These are phyloP conservation scores for Chloroclysta siterata DNA, from an alignment of 2,888 invertebrate species.

Conservation along the genomic window DNA sequence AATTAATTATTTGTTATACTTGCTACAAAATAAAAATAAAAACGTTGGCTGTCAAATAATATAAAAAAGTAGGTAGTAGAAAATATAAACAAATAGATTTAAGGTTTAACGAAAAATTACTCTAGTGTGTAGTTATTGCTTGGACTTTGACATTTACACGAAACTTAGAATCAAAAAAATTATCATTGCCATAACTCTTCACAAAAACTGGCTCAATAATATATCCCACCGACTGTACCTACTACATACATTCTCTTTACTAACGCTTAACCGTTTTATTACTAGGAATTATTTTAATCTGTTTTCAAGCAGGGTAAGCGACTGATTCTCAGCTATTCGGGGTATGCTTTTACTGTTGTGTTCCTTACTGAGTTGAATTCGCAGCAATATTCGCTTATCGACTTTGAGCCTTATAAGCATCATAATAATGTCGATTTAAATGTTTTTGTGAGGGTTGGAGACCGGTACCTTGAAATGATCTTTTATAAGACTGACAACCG, in stretches of 20 bases:
- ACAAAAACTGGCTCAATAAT: background rate
- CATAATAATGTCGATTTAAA: slow-evolving; percentile 1
- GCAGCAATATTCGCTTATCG: slow-evolving; percentile 7
- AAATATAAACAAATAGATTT: too few relatives aligned
- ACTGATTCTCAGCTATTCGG: slow-evolving; percentile 42
- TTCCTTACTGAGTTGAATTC: slow-evolving; percentile 12
- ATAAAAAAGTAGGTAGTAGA: too few relatives aligned
- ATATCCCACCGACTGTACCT: slow-evolving; percentile 31
- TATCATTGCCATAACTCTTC: background rate
- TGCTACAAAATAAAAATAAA: too few relatives aligned
- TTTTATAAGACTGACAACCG: too few relatives aligned
- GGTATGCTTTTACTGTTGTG: slow-evolving; percentile 29
- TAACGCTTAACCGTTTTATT: slow-evolving; percentile 53
- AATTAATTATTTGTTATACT: too few relatives aligned
- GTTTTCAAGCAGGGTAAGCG: slow-evolving; percentile 43
- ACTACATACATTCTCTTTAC: slow-evolving; percentile 45
- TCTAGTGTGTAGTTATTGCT: too few relatives aligned
- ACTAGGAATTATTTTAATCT: slow-evolving; percentile 52
- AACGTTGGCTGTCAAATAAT: too few relatives aligned
- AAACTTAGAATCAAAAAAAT: too few relatives aligned
- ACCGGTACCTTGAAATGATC: too few relatives aligned
- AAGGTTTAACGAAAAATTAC: too few relatives aligned
- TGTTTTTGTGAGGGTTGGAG: background rate
- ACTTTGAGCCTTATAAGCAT: slow-evolving; percentile 11
- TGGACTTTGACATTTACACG: too few relatives aligned